phyloP scores from a whole-genome alignment of 2,797 vertebrate species.

The Craterocephalus amniculus region DNA sequence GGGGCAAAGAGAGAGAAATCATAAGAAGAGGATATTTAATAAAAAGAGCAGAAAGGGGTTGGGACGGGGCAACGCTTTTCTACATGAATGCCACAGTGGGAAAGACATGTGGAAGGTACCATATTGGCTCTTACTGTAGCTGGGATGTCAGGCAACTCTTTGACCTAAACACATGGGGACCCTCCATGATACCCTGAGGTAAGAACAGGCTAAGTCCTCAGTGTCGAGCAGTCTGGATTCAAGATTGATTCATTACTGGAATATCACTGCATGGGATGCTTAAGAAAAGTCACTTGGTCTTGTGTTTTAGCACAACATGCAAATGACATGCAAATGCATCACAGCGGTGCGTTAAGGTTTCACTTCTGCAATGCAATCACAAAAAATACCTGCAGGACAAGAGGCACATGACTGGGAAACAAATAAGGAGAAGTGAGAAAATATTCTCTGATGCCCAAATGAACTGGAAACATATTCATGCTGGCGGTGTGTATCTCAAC shows the following conservation, averaged over 20 bases:
- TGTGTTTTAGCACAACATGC: constrained; percentile 17
- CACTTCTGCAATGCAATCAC: constrained; percentile 40
- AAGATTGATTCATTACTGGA: neutral
- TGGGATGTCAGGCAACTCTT: constrained; percentile 55
- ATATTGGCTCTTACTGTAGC: constrained; percentile 60
- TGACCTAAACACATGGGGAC: constrained; percentile 52
- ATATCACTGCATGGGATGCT: neutral
- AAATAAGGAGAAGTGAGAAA: too few relatives aligned
- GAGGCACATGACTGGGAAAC: constrained; percentile 11
- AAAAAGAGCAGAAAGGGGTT: neutral
- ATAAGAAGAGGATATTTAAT: constrained; percentile 27
- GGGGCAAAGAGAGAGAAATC: constrained; percentile 28
- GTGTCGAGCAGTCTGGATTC: constrained; percentile 1
- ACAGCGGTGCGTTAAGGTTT: constrained; percentile 29
- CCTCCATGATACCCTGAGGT: constrained; percentile 39
- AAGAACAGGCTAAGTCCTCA: constrained; percentile 13
- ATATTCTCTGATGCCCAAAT: too few relatives aligned
- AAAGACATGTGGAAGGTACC: constrained; percentile 49
- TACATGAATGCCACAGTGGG: constrained; percentile 52
- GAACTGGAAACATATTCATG: too few relatives aligned
- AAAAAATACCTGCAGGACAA: constrained; percentile 1
- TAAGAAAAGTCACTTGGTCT: constrained; percentile 1
- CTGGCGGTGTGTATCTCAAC: too few relatives aligned
- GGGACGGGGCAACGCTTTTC: constrained; percentile 5
- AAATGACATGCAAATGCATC: constrained; percentile 50